phyloP scores from a whole-genome alignment of 2,888 invertebrate species.

The Drosophila flavopinicola region DNA sequence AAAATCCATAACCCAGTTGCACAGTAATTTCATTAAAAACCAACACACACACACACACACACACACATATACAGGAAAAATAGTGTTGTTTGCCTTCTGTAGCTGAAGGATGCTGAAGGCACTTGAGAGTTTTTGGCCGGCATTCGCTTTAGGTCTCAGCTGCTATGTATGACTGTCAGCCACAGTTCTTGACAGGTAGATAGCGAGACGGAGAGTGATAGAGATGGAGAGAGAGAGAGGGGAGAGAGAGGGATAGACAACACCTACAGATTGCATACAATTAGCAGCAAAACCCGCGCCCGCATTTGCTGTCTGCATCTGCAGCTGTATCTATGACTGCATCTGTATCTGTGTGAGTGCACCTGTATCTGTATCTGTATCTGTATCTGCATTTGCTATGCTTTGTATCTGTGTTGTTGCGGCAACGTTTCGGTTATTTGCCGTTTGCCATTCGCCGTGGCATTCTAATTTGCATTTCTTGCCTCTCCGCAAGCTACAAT shows the following conservation, averaged over 20 bases:
- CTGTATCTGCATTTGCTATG: conserved; percentile 15
- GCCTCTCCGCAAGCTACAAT: conserved; percentile 56
- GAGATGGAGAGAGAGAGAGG: background rate
- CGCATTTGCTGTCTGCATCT: conserved; percentile 2
- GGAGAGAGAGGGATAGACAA: conserved; percentile 30
- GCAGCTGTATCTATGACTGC: background rate
- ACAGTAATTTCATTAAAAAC: conserved; percentile 41
- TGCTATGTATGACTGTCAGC: conserved; percentile 45
- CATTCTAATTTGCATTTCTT: conserved; percentile 72
- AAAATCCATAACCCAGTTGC: conserved; percentile 31
- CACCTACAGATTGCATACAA: conserved; percentile 77
- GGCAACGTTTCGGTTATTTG: conserved; percentile 18
- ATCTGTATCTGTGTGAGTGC: conserved; percentile 3
- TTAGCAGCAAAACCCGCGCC: conserved; percentile 47
- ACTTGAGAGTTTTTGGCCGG: conserved; percentile 47
- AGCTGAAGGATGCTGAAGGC: conserved; percentile 28
- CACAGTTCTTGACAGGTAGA: conserved; percentile 18
- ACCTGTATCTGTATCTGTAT: conserved; percentile 10
- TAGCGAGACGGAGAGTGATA: conserved; percentile 5
- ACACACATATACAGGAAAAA: no score
- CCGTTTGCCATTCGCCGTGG: conserved; percentile 25
- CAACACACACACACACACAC: no score
- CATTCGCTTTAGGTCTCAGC: conserved; percentile 23
- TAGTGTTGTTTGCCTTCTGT: conserved; percentile 1
- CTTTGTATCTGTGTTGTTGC: conserved; percentile 7